A percentile compares a stretch with the other conserved stretches of the same genome.
Evolutionary conservation across 2,888 invertebrate genomes (phyloP).

Genomic region (Pseudanteris insignis): DNA sequence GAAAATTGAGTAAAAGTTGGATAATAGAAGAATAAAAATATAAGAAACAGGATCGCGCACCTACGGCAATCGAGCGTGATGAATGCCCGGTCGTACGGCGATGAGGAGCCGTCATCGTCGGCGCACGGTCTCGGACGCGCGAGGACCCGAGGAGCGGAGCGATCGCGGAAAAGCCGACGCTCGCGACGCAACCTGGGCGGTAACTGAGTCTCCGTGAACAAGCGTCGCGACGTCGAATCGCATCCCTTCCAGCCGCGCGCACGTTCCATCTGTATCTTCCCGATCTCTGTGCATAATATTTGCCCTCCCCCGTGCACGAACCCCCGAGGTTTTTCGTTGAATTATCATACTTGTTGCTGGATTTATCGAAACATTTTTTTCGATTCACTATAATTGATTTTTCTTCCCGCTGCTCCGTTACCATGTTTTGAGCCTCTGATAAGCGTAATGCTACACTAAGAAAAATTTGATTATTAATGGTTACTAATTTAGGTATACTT

Average conservation of each 20-base stretch:
- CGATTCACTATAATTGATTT: too few species aligned
- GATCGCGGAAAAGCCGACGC: slow-evolving; percentile 23
- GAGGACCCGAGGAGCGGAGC: slow-evolving; percentile 18
- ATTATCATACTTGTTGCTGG: not conserved
- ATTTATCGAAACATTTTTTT: not conserved
- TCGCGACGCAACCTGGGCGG: slow-evolving; percentile 49
- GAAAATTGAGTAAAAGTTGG: too few species aligned
- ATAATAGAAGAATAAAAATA: not conserved
- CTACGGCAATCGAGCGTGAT: not conserved
- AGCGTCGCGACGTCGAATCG: slow-evolving; percentile 47
- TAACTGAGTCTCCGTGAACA: slow-evolving; percentile 44
- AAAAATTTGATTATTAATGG: too few species aligned
- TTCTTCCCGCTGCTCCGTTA: too few species aligned
- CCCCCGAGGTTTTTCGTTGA: not conserved
- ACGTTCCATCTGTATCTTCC: slow-evolving; percentile 34
- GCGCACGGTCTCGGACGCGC: slow-evolving; percentile 6
- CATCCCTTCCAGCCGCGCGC: slow-evolving; percentile 42
- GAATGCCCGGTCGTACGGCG: too few species aligned
- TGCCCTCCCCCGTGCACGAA: slow-evolving; percentile 4
- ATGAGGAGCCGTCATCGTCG: too few species aligned
- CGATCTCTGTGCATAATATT: slow-evolving; percentile 27
- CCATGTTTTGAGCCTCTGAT: too few species aligned
- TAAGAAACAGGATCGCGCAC: not conserved
- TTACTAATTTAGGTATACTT: too few species aligned
- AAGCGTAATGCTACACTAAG: too few species aligned